These are phyloP conservation scores for Mesitornis unicolor DNA, from an alignment of 2,113 vertebrate genomes.

Conservation along the genomic window DNA sequence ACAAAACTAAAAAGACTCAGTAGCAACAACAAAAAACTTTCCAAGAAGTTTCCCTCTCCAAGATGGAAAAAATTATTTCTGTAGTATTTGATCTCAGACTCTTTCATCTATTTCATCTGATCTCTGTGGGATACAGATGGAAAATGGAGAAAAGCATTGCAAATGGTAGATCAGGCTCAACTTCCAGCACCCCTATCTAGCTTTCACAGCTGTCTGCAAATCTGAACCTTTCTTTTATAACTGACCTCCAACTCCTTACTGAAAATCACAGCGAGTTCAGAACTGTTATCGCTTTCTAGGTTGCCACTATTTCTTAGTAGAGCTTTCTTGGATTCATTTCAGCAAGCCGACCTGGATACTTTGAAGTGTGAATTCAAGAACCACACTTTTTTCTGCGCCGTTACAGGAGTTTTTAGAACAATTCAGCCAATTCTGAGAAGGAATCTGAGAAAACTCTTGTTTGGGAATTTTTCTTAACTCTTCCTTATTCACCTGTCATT, in stretches of 20 bases:
- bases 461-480: not conserved
- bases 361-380: not conserved
- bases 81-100: not conserved
- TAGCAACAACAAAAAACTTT: not conserved
- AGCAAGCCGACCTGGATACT: not conserved
- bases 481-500: not conserved
- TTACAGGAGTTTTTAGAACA: not conserved
- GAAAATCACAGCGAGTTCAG: conserved; percentile 19
- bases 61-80: not conserved
- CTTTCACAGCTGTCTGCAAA: not conserved
- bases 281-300: not conserved
- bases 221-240: conserved; percentile 16
- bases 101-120: not conserved
- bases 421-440: not conserved
- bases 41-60: not conserved
- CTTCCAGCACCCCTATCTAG: not conserved
- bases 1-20: not conserved
- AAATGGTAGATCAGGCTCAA: not conserved
- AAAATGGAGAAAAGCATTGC: not conserved
- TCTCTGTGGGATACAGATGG: not conserved
- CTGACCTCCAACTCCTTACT: not conserved
- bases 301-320: not conserved
- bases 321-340: conserved; percentile 5
- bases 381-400: not conserved
- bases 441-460: not conserved